A percentile compares a stretch with the other conserved stretches of the same genome.
phyloP scores from a whole-genome alignment of 1,140 invertebrate genomes.

The Eciton burchellii region DNA sequence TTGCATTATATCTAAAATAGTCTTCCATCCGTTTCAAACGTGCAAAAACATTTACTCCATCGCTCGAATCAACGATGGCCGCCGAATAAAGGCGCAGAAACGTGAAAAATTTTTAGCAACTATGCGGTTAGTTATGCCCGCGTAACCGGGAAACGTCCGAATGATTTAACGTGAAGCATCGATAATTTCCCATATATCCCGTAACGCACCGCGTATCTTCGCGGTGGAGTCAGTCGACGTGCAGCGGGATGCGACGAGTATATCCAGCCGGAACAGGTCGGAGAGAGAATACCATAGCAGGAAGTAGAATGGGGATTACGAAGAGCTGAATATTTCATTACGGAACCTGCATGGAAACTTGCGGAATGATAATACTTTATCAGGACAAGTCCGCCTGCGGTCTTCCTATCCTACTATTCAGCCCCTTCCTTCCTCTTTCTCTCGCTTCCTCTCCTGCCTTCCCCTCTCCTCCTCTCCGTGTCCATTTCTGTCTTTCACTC shows the following conservation, averaged over 20 bases:
- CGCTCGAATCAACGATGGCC: too few relatives aligned
- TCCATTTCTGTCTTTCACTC: too few relatives aligned
- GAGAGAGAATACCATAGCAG: conserved; percentile 65
- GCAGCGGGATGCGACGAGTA: conserved; percentile 46
- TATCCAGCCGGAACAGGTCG: conserved; percentile 59
- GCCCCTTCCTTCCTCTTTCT: conserved; percentile 7
- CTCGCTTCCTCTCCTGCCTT: too few relatives aligned
- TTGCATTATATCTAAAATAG: too few relatives aligned
- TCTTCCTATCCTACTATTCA: conserved; percentile 42
- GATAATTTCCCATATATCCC: conserved; percentile 33
- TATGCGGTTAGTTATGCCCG: too few relatives aligned
- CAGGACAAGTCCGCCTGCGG: conserved; percentile 53
- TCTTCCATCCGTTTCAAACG: too few relatives aligned
- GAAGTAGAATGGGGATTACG: conserved; percentile 71
- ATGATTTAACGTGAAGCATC: conserved; percentile 42
- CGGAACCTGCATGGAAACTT: conserved; percentile 66
- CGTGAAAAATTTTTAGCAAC: background rate
- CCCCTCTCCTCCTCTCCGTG: too few relatives aligned
- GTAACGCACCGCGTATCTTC: conserved; percentile 2
- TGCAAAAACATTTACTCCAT: too few relatives aligned
- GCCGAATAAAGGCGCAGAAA: too few relatives aligned
- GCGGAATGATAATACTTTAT: conserved; percentile 75
- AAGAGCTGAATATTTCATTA: conserved; percentile 76
- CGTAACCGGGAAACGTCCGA: background rate
- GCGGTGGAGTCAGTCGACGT: conserved; percentile 17